phyloP scores from a whole-genome alignment of 2,888 invertebrate genomes.

The Brenthis hecate region DNA sequence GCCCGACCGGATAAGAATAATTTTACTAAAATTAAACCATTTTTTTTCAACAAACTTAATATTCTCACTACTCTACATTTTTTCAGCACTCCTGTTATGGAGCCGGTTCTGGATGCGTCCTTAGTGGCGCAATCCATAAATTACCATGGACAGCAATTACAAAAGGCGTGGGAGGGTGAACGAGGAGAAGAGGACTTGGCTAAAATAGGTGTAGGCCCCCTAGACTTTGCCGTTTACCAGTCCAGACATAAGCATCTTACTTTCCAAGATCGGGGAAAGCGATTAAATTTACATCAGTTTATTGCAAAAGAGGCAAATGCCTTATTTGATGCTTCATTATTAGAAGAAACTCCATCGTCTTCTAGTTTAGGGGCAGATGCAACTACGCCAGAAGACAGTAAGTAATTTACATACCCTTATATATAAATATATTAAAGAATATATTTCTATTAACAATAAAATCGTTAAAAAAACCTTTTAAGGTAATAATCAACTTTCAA shows the following conservation, averaged over 20 bases:
- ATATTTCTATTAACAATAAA: no score
- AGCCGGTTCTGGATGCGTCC: conserved; percentile 73
- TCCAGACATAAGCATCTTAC: conserved; percentile 90
- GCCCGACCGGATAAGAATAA: conserved; percentile 3
- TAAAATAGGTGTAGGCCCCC: conserved; percentile 81
- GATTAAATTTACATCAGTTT: conserved; percentile 93
- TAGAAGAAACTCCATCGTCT: conserved; percentile 74
- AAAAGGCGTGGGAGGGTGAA: conserved; percentile 94
- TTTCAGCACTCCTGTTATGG: conserved; percentile 58
- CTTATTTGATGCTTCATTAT: conserved; percentile 84
- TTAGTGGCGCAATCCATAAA: conserved; percentile 88
- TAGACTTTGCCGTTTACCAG: conserved; percentile 89
- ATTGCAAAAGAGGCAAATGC: conserved; percentile 91
- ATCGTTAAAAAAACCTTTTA: background rate
- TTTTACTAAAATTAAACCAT: background rate
- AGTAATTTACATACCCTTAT: conserved; percentile 44
- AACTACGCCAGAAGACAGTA: conserved; percentile 80
- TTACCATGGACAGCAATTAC: conserved; percentile 93
- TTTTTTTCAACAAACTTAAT: background rate
- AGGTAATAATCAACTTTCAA: conserved; percentile 20
- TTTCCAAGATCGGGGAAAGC: conserved; percentile 91
- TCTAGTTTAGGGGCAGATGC: conserved; percentile 80
- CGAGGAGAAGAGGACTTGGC: conserved; percentile 89
- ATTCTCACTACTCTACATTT: background rate
- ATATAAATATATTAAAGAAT: background rate